Evolutionary conservation across 2,113 vertebrate species (phyloP), one percentile per base, ranked within the genome.

Genomic region (Nanger granti): DNA sequence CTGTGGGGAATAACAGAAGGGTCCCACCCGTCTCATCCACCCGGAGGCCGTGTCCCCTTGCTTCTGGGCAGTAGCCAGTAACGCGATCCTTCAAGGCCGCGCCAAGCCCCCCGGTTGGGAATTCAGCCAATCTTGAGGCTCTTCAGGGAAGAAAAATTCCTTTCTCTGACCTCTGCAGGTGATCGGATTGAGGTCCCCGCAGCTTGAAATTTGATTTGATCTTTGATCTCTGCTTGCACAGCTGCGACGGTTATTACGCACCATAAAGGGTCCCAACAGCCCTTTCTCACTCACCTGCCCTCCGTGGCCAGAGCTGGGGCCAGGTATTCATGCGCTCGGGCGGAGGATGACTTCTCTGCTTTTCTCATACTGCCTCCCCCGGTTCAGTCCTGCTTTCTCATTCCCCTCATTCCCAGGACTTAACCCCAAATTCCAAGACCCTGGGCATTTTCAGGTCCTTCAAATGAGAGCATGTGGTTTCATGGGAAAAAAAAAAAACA

Each of bases 141-240:
- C 97, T 95, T 97, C 26, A 1, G 88, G 93, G 97, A 97, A 97
- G 97, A 98, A 96, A 97, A 98, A 98, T 98, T 98, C 98, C 97
- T 97, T 98, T 96, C 96, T 89, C 95, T 98, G 97, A 98, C 98
- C 98, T 98, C 98, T 97, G 98, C 97, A 98, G 98, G 98, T 98
- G 98, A 98, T 98, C 54, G 4, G 97, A 97, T 89, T 88, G 95
- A 97, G 97, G 96, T 98, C 92, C 94, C 93, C 69, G 52, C 98
- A 96, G 98, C 92, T 97, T 98, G 98, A 98, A 98, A 98, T 98
- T 97, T 97, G 98, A 98, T 97, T 96, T 98, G 98, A 98, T 98
- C 98, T 98, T 98, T 98, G 97, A 98, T 98, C 98, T 98, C 97
- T 97, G 98, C 98, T 98, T 98, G 98, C 97, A 98, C 98, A 98